phyloP scores from a whole-genome alignment of 2,888 invertebrate species.

The Papilio protenor region DNA sequence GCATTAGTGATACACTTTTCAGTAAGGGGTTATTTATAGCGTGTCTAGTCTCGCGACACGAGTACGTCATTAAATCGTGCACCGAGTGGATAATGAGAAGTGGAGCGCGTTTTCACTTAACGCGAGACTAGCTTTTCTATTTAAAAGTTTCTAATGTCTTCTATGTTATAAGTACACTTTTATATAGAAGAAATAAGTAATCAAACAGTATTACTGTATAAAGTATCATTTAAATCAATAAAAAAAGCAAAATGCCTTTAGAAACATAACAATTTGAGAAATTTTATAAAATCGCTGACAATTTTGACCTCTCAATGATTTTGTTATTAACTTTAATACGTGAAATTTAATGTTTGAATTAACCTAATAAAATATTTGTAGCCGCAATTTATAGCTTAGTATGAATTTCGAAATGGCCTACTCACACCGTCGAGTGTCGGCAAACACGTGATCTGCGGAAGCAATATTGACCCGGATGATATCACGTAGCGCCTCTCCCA shows the following conservation, averaged over 20 bases:
- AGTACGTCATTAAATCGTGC: slow-evolving; percentile 25
- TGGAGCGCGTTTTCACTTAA: slow-evolving; percentile 21
- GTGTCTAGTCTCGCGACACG: slow-evolving; percentile 14
- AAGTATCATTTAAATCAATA: too few relatives aligned
- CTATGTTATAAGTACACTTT: background rate
- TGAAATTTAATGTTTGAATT: background rate
- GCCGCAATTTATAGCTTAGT: background rate
- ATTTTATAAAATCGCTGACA: too few relatives aligned
- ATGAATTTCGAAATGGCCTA: slow-evolving; percentile 12
- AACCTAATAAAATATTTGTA: background rate
- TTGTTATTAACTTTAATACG: too few relatives aligned
- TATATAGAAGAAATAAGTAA: background rate
- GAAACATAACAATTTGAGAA: too few relatives aligned
- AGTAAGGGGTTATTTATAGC: slow-evolving; percentile 23
- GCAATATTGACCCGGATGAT: slow-evolving; percentile 34
- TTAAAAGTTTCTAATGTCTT: slow-evolving; percentile 14
- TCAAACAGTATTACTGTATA: too few relatives aligned
- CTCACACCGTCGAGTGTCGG: slow-evolving; percentile 7
- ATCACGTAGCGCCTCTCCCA: slow-evolving; percentile 28
- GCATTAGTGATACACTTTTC: background rate
- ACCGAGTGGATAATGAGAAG: slow-evolving; percentile 26
- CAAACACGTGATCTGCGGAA: slow-evolving; percentile 28
- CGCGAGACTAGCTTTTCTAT: slow-evolving; percentile 21
- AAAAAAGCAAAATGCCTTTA: too few relatives aligned
- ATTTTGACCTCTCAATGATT: too few relatives aligned